Evolutionary conservation across 2,797 vertebrate genomes (phyloP).

Genomic region (Ciconia nigra): DNA sequence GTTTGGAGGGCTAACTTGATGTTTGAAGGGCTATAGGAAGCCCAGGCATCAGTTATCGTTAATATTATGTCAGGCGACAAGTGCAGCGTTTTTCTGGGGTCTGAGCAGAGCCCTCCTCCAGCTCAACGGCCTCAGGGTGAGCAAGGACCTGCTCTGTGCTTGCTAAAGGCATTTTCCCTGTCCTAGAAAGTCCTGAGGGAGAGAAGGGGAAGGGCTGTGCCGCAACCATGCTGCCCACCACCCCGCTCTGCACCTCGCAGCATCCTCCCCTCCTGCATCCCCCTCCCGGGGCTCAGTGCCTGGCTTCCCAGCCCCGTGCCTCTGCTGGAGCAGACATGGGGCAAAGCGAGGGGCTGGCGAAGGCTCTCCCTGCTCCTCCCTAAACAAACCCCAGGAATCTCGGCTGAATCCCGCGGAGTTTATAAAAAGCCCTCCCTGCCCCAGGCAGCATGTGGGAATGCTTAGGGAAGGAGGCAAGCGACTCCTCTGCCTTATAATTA

Average conservation of each 20-base stretch:
- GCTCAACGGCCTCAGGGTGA: rapidly evolving
- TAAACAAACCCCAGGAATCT: background rate
- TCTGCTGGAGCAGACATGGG: background rate
- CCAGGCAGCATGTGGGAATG: background rate
- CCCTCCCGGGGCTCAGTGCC: no score
- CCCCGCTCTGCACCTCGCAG: background rate
- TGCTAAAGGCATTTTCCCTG: rapidly evolving
- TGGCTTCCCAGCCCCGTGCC: rapidly evolving
- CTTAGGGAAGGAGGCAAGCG: background rate
- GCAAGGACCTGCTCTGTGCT: rapidly evolving
- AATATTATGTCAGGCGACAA: rapidly evolving
- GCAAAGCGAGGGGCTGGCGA: background rate
- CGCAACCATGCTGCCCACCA: rapidly evolving
- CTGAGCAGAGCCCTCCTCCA: background rate
- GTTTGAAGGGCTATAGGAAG: background rate
- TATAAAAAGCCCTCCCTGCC: slow-evolving; percentile 20
- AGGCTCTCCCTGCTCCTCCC: background rate
- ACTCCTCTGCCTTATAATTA: slow-evolving; percentile 36
- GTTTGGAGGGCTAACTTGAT: rapidly evolving
- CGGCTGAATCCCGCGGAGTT: rapidly evolving
- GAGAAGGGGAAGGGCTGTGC: background rate
- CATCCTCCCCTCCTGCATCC: background rate
- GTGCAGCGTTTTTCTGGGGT: background rate
- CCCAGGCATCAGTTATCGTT: rapidly evolving
- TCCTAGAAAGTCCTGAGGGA: background rate